Base-by-base conservation (phyloP, 2,797 vertebrate genomes). In the Acipenser oxyrinchus region DNA sequence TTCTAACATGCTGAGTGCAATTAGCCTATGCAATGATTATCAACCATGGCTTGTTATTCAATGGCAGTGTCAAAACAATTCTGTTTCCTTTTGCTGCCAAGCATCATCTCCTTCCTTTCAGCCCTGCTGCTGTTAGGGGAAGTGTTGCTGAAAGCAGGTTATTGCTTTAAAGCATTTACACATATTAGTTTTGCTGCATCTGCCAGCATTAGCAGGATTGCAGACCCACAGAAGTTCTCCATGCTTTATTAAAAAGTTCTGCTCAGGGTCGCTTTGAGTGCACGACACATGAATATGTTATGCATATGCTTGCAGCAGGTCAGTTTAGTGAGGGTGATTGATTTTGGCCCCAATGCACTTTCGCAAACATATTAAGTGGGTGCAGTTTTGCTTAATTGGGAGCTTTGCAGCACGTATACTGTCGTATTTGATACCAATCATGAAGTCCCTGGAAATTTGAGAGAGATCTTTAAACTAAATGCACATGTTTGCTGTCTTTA, bases 371-470 rank as follows among this genome's bases (percentile, higher is more conserved):
- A 84, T 89, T 89, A 88, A 90, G 87, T 76, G 84, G 82, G 87
- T 81, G 83, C 82, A 63, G 75, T 81, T 87, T 82, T 86, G 81
- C 86, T 83, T 91, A 92, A 93, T 92, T 91, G 89, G 92, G 79
- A 88, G 87, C 84, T 85, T 89, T 90, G 78, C 84, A 75, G 78
- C 82, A 77, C 73, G 79, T 78, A 81, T 81, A 78, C 78, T 52
- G 72, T 74, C 79, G 84, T 83, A 81, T 84, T 79, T 83, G 78
- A 85, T 88, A 87, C 83, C 74, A 87, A 89, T 86, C 82, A 84
- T 84, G 81, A 82, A 81, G 81, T 87, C 90, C 85, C 86, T 76
- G 79, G 83, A 81, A 87, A 82, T 79, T 70, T 57, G 64, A 68
- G 59, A 58, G 72, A 62, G 67, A 71, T 84, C 75, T 85, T 84